Percentiles rank a stretch among this genome's conserved stretches.
phyloP scores from a whole-genome alignment of 2,797 vertebrate genomes.

The Phoxinus dragarum region DNA sequence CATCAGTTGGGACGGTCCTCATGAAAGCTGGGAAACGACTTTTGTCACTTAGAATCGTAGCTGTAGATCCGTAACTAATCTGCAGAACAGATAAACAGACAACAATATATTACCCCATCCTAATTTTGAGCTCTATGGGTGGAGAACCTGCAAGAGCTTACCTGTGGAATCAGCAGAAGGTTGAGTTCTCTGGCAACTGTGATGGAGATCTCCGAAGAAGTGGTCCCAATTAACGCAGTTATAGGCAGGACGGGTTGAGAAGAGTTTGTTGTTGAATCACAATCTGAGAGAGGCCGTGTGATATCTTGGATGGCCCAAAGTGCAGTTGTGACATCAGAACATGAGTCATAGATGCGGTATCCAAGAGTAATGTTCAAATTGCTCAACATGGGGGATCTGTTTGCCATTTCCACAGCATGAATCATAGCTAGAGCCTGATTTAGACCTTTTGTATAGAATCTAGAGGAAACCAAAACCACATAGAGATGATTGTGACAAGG shows the following conservation, averaged over 20 bases:
- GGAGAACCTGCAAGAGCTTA: constrained; percentile 63
- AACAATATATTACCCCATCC: background rate
- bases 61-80: constrained; percentile 90
- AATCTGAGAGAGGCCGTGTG: constrained; percentile 69
- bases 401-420: constrained; percentile 83
- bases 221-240: constrained; percentile 80
- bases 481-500: background rate
- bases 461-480: constrained; percentile 59
- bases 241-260: constrained; percentile 71
- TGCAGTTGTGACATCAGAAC: constrained; percentile 83
- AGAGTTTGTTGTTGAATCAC: constrained; percentile 59
- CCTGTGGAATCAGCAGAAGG: constrained; percentile 86
- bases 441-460: constrained; percentile 78
- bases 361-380: constrained; percentile 80
- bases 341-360: constrained; percentile 85
- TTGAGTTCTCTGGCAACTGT: constrained; percentile 84
- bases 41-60: constrained; percentile 89
- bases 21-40: constrained; percentile 87
- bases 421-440: constrained; percentile 83
- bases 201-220: constrained; percentile 84
- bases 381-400: constrained; percentile 79
- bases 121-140: background rate
- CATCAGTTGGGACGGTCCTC: constrained; percentile 86
- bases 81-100: constrained; percentile 64
- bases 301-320: constrained; percentile 79